These are phyloP conservation scores for Porites rus DNA, from an alignment of 92 coral and sea anemone genomes.

Conservation along the genomic window DNA sequence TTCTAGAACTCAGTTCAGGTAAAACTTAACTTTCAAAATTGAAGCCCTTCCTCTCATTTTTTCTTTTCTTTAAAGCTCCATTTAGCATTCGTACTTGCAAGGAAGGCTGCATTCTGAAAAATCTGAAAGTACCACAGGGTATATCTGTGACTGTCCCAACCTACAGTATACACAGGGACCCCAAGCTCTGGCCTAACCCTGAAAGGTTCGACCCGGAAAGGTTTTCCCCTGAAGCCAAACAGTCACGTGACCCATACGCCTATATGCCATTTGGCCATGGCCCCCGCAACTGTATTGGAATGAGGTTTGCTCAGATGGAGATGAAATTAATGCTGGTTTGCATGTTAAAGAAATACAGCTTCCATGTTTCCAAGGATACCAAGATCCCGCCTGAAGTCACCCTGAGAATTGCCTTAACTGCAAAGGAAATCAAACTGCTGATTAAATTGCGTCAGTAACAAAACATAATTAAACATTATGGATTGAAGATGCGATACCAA, in stretches of 20 bases:
- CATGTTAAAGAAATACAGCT: slow-evolving; percentile 62
- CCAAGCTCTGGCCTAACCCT: slow-evolving; percentile 66
- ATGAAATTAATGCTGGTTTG: slow-evolving; percentile 73
- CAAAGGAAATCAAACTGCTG: slow-evolving; percentile 27
- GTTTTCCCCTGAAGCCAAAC: slow-evolving; percentile 68
- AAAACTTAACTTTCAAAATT: no score
- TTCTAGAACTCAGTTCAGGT: no score
- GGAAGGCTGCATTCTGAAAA: slow-evolving; percentile 56
- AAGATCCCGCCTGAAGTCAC: slow-evolving; percentile 35
- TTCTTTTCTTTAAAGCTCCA: slow-evolving; percentile 15
- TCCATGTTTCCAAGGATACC: slow-evolving; percentile 64
- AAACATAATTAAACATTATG: background rate
- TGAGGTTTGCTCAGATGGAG: slow-evolving; percentile 83
- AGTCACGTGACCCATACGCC: slow-evolving; percentile 72
- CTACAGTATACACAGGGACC: slow-evolving; percentile 63
- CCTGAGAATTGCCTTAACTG: background rate
- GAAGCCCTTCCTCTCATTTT: background rate
- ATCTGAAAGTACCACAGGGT: slow-evolving; percentile 51
- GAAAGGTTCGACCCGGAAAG: slow-evolving; percentile 77
- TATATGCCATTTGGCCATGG: slow-evolving; percentile 71
- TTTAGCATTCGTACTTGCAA: slow-evolving; percentile 46
- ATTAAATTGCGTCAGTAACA: slow-evolving; percentile 2
- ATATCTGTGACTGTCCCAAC: slow-evolving; percentile 46
- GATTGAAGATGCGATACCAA: no score
- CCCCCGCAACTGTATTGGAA: slow-evolving; percentile 73